Evolutionary conservation across 2,888 invertebrate genomes (phyloP), one percentile per base, ranked within the genome.

Genomic region (Epistrophella euchroma): DNA sequence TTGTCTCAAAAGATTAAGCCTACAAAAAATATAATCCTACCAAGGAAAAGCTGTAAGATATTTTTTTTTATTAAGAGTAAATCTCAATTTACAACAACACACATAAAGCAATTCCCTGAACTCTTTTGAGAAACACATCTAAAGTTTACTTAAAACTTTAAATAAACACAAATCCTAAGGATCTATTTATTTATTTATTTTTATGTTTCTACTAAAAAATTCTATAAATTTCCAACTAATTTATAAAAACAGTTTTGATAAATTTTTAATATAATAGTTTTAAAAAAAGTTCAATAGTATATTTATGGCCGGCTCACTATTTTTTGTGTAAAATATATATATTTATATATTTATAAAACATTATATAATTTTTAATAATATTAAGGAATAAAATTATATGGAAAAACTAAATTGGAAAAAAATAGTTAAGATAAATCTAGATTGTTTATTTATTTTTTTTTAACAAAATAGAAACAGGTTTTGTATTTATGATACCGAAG

Each of bases 301-400:
- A 83, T 87, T 87, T 87, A 83, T 87, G 87, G 87, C 87, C 87
- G 87, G 87, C 87, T 83, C 87, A 87, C 87, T 87, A 87, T 87
- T 87, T 86, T 78, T 78, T 87, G 87, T 87, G 52, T 52, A 68
- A 87, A 68, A 82, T 82, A 86, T 85, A 80, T 85, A 68, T 76
- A 68, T 78, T 72, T 83, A 83, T 74, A 82, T 83, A 83, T 74
- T 75, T 87, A 83, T 82, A 82, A 78, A 86, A 81, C 77, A 78
- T 78, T 81, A 84, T 78, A 84, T 79, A 71, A 76, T 77, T 73
- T 73, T 56, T 86, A 74, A 74, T 71, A 58, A 77, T 70, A 68
- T 76, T 74, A 68, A 72, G 56, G 55, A 62, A 55, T 60, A 50
- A 71, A 74, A 52, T 43, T 77, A 74, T 40, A 22, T 73, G 64